phyloP scores from a whole-genome alignment of 2,797 vertebrate genomes.

The Bradypodion ventrale region DNA sequence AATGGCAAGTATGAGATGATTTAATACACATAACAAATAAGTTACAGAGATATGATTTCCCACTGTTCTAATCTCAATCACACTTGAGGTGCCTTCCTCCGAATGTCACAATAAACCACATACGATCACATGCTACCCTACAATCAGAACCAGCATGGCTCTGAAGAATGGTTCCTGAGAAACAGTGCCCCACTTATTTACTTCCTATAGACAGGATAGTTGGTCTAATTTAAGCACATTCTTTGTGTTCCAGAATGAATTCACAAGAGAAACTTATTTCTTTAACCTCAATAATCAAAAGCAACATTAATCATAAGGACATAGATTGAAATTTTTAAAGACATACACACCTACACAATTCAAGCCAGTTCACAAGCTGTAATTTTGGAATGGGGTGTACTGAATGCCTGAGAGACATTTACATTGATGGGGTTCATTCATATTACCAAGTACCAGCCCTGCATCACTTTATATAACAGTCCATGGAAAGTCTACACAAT shows the following conservation, averaged over 20 bases:
- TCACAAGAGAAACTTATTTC: background rate
- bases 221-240: background rate
- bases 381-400: too few species aligned
- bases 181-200: background rate
- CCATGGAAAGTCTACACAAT: too few species aligned
- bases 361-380: too few species aligned
- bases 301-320: too few species aligned
- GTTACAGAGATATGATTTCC: background rate
- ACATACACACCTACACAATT: too few species aligned
- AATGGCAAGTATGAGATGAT: slow-evolving; percentile 66
- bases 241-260: background rate
- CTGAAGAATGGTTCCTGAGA: background rate
- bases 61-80: background rate
- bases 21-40: background rate
- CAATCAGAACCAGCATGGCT: background rate
- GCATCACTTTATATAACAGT: too few species aligned
- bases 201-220: background rate
- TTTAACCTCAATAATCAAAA: background rate
- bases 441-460: too few species aligned
- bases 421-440: too few species aligned
- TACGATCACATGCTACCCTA: background rate
- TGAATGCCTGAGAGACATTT: too few species aligned
- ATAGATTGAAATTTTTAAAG: too few species aligned
- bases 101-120: background rate
- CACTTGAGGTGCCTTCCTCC: background rate